Evolutionary conservation across 2,113 vertebrate genomes (phyloP), one percentile per base, ranked within the genome.

Genomic region (Cacatua alba): DNA sequence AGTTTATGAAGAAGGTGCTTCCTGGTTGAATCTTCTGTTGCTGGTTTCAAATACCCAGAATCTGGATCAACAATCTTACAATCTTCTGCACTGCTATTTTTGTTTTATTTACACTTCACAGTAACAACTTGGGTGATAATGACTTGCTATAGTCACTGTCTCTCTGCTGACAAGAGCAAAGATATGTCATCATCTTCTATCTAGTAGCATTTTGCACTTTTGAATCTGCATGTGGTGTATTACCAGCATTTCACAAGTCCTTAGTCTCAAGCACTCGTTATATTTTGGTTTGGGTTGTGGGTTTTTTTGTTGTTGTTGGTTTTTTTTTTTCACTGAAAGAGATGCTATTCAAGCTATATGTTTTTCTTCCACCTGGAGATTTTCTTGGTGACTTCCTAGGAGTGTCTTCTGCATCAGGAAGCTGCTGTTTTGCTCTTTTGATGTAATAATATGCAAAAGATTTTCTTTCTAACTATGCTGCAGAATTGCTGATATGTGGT

Each of bases 161-260:
- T 95, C 94, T 94, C 94, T 95, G 91, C 94, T 97, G 96, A 97
- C 95, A 96, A 95, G 96, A 97, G 95, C 95, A 97, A 95, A 96
- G 94, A 97, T 95, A 94, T 95, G 93, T 95, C 95, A 96, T 95
- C 94, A 91, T 97, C 78, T 96, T 60, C 86, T 52, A 94, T 92
- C 91, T 92, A 64, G 74, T 79, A 92, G 81, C 86, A 82, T 94
- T 95, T 96, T 96, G 86, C 95, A 97, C 95, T 96, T 95, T 92
- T 89, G 84, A 92, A 96, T 92, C 96, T 95, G 77, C 62, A 46
- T 82, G 86, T 57, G 92, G 77, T 69, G 74, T 87, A 95, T 95
- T 91, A 94, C 74, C 93, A 94, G 52, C 44, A 65, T 70, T 95
- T 95, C 52, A 57, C 94, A 92, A 94, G 89, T 76, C 84, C 70